Percentiles rank a stretch among this genome's conserved stretches.
Evolutionary conservation across 2,797 vertebrate species (phyloP).

Genomic region (Pseudomugil tenellus): DNA sequence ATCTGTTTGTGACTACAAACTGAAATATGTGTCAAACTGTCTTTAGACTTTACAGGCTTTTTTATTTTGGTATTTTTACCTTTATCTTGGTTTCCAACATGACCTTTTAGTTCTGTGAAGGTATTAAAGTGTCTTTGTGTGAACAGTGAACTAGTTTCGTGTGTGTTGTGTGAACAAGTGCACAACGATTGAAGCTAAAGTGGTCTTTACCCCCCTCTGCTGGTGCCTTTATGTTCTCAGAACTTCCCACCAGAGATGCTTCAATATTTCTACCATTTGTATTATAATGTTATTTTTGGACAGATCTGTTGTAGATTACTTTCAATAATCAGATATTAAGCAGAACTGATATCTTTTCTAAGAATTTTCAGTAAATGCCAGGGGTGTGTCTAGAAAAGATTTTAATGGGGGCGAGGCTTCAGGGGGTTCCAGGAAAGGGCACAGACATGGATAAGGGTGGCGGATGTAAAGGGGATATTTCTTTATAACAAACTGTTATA

Average conservation of each 20-base stretch:
- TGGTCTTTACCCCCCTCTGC: slow-evolving; percentile 59
- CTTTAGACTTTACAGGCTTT: not conserved
- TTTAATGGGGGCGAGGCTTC: no score
- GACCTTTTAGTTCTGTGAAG: slow-evolving; percentile 5
- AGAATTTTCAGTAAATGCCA: no score
- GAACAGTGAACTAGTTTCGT: slow-evolving; percentile 7
- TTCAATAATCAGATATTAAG: not conserved
- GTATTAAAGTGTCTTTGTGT: slow-evolving; percentile 19
- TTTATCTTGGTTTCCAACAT: not conserved
- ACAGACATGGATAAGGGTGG: no score
- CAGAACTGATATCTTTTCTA: no score
- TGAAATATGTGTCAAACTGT: slow-evolving; percentile 1
- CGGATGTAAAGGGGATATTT: no score
- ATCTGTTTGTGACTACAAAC: slow-evolving; percentile 20
- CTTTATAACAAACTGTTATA: no score
- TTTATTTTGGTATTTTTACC: not conserved
- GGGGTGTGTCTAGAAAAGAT: no score
- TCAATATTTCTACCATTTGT: not conserved
- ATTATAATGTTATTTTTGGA: not conserved
- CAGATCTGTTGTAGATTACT: not conserved
- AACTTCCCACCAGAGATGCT: not conserved
- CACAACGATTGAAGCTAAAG: slow-evolving; percentile 14
- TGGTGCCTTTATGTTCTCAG: slow-evolving; percentile 29
- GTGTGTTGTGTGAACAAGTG: slow-evolving; percentile 2
- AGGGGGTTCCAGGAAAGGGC: no score